Percentiles rank a stretch among this genome's conserved stretches.
phyloP scores from a whole-genome alignment of 2,797 vertebrate species.

The Synanceia verrucosa region DNA sequence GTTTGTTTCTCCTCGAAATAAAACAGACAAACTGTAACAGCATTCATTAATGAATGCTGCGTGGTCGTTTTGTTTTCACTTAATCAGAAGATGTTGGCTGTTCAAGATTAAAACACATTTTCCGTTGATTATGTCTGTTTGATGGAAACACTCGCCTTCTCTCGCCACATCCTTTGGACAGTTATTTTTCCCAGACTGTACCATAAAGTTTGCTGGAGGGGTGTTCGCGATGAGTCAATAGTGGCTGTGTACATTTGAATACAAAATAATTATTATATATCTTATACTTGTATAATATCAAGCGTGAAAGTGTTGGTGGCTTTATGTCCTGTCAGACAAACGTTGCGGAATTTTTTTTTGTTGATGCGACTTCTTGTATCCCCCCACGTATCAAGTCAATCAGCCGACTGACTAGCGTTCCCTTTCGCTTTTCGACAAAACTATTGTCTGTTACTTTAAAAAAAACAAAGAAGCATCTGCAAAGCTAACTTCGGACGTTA shows the following conservation, averaged over 20 bases:
- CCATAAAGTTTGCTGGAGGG: constrained; percentile 70
- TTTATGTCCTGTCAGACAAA: neutral
- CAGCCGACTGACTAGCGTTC: constrained; percentile 8
- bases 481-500: neutral
- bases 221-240: neutral
- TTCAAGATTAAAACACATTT: accelerated
- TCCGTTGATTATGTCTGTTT: neutral
- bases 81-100: accelerated
- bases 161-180: constrained; percentile 59
- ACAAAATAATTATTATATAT: accelerated
- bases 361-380: accelerated
- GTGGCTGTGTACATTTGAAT: neutral
- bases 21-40: no score
- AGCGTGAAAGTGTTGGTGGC: accelerated
- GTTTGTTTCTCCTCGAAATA: neutral
- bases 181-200: constrained; percentile 72
- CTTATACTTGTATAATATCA: accelerated
- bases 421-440: constrained; percentile 58
- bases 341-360: accelerated
- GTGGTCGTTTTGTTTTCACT: neutral
- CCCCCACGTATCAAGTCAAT: neutral
- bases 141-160: neutral
- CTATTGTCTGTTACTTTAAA: constrained; percentile 40
- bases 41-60: neutral
- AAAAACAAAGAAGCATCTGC: neutral